These are phyloP conservation scores for Hesperophylax magnus DNA, from an alignment of 1,140 invertebrate species.

Conservation along the genomic window DNA sequence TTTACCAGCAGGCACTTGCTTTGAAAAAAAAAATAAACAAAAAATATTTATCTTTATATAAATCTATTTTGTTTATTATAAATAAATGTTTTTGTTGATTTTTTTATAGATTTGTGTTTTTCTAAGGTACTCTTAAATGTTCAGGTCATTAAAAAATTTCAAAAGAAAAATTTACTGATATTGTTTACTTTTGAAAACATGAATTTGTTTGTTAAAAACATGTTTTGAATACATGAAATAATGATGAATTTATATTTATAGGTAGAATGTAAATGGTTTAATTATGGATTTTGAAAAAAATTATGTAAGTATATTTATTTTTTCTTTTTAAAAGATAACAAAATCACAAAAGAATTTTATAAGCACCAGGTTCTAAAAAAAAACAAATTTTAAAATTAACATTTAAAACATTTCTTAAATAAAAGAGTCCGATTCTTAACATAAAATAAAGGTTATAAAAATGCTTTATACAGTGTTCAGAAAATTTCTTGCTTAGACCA, in stretches of 20 bases:
- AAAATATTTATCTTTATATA: too few species aligned
- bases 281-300: neutral
- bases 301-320: neutral
- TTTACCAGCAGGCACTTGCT: too few species aligned
- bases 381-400: slow-evolving; percentile 2
- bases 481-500: slow-evolving; percentile 9
- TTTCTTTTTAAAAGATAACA: slow-evolving; percentile 15
- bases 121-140: neutral
- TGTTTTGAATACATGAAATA: neutral
- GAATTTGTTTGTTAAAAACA: neutral
- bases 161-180: neutral
- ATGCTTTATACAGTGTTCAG: neutral
- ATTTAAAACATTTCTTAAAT: neutral
- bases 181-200: neutral
- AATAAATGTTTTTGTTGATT: neutral
- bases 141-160: neutral
- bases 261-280: neutral
- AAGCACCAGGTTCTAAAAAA: neutral
- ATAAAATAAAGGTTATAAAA: neutral
- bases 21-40: too few species aligned
- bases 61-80: too few species aligned
- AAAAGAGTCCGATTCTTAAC: neutral
- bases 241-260: neutral
- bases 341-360: slow-evolving; percentile 3
- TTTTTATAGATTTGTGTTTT: neutral